These are phyloP conservation scores for Glyphotaelius pellucidus DNA, from an alignment of 2,888 invertebrate species.

Conservation along the genomic window DNA sequence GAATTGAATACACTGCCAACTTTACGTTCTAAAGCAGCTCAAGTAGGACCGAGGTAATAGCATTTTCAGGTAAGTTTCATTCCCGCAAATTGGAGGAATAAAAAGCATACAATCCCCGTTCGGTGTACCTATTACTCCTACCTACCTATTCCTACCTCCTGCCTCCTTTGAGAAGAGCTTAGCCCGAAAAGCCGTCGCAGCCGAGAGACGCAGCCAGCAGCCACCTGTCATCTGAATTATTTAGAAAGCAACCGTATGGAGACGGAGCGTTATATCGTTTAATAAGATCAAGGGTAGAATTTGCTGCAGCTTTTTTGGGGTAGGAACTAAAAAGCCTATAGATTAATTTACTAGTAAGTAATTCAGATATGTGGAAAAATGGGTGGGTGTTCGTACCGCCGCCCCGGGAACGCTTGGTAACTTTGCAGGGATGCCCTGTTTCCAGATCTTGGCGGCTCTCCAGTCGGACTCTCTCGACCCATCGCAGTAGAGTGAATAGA, in stretches of 20 bases:
- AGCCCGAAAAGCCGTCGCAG: background rate
- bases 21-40: background rate
- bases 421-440: too few relatives aligned
- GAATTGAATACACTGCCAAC: background rate
- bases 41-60: background rate
- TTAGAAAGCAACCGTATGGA: background rate
- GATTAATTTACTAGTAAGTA: background rate
- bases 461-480: too few relatives aligned
- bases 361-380: background rate
- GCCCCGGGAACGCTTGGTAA: too few relatives aligned
- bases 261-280: background rate
- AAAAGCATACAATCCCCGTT: background rate
- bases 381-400: too few relatives aligned
- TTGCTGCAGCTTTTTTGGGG: background rate
- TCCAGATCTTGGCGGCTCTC: too few relatives aligned
- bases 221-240: background rate
- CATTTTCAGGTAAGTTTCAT: conserved; percentile 8
- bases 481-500: too few relatives aligned
- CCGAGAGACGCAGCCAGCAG: background rate
- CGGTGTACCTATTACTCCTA: background rate
- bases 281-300: background rate
- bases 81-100: background rate
- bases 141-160: background rate
- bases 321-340: background rate
- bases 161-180: background rate